These are phyloP conservation scores for Myiotriccus ornatus DNA, from an alignment of 2,797 vertebrate species.

Conservation along the genomic window DNA sequence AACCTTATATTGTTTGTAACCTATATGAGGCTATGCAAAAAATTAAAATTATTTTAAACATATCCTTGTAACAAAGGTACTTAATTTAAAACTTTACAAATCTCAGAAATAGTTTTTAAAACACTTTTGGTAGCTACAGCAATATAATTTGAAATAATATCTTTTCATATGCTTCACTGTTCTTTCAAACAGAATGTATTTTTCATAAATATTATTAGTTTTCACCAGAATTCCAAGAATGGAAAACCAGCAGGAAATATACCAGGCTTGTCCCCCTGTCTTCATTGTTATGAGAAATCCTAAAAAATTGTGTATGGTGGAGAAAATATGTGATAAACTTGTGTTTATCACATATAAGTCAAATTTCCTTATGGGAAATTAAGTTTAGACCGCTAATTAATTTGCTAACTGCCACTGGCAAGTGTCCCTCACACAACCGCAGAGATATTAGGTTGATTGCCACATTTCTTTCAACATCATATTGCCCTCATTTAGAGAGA, in stretches of 20 bases:
- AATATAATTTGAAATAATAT: background rate
- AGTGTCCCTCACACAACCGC: background rate
- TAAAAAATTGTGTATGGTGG: background rate
- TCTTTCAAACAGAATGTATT: background rate
- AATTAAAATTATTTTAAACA: background rate
- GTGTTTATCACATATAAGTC: background rate
- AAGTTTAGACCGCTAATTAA: background rate
- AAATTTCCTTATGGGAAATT: background rate
- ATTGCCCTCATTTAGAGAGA: background rate
- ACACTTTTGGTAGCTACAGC: background rate
- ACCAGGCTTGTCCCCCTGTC: accelerated
- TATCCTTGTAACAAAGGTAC: background rate
- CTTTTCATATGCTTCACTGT: background rate
- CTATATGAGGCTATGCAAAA: background rate
- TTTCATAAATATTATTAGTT: background rate
- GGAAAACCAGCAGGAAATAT: background rate
- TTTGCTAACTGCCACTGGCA: background rate
- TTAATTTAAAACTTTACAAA: background rate
- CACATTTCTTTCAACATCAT: background rate
- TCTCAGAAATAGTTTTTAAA: background rate
- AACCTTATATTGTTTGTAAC: background rate
- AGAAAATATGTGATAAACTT: background rate
- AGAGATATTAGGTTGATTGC: background rate
- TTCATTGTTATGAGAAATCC: background rate
- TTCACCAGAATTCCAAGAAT: background rate